Conservation (phyloP, 2,797 vertebrate genomes). For the Eulemur mongoz region DNA sequence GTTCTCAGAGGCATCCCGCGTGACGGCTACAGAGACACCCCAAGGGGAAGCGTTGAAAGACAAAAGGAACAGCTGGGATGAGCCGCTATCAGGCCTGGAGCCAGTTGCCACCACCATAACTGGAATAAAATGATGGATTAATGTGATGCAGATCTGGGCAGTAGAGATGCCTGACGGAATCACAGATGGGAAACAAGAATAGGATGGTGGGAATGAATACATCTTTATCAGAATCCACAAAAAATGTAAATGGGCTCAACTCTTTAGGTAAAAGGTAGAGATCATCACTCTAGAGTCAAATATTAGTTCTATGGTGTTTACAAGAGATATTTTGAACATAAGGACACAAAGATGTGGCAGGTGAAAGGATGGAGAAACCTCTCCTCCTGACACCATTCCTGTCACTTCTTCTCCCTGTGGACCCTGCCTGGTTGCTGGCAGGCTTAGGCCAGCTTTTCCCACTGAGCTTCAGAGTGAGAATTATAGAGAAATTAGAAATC, state of each 20-base stretch:
- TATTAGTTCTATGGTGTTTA: neutral
- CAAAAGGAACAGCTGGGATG: neutral
- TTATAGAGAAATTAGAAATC: neutral
- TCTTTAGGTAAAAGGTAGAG: neutral
- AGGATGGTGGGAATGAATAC: neutral
- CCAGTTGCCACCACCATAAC: neutral
- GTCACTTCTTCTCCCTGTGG: neutral
- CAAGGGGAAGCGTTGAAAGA: neutral
- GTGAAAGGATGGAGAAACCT: neutral
- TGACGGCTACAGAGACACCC: neutral
- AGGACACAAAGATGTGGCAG: neutral
- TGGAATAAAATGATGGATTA: neutral
- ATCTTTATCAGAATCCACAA: neutral
- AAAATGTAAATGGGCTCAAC: neutral
- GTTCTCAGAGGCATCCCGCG: neutral
- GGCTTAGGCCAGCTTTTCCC: neutral
- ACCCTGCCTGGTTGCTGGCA: neutral
- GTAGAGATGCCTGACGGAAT: neutral
- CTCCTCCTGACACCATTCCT: accelerated
- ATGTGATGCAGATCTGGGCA: neutral
- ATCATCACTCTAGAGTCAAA: neutral
- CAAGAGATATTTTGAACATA: neutral
- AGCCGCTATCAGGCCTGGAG: neutral
- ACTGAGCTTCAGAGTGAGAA: neutral
- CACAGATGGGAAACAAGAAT: neutral